Conservation (phyloP, 2,113 vertebrate species). For the Pomatorhinus ruficollis region DNA sequence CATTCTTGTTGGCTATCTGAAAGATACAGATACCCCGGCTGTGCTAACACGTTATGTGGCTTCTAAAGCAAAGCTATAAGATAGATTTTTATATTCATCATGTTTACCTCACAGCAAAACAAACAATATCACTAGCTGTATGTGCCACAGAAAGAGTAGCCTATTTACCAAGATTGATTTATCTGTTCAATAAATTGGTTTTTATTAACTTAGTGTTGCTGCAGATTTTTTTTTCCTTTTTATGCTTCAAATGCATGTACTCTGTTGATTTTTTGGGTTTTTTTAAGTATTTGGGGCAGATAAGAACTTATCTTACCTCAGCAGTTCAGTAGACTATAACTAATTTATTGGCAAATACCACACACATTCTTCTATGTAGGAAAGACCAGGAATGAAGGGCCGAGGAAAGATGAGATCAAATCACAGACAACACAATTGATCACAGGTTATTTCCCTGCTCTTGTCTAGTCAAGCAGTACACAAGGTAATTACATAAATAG, state of each 20-base stretch:
- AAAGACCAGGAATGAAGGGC: background rate
- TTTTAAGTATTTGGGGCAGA: background rate
- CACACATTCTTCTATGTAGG: background rate
- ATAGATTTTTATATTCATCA: background rate
- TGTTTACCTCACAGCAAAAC: background rate
- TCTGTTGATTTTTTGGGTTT: background rate
- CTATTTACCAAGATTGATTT: background rate
- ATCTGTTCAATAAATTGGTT: background rate
- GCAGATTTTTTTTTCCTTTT: background rate
- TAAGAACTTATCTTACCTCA: background rate
- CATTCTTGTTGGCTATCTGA: background rate
- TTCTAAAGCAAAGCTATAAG: background rate
- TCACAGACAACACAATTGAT: rapidly evolving
- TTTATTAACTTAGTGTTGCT: background rate
- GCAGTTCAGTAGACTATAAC: background rate
- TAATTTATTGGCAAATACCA: background rate
- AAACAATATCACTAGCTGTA: background rate
- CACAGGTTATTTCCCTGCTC: background rate
- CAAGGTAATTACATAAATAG: background rate
- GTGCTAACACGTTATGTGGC: background rate
- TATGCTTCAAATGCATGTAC: background rate
- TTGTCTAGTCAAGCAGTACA: background rate
- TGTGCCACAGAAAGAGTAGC: background rate
- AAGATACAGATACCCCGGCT: background rate
- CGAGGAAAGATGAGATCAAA: background rate